Evolutionary conservation across 2,888 invertebrate genomes (phyloP), one percentile per base, ranked within the genome.

Genomic region (Elysia crispata): DNA sequence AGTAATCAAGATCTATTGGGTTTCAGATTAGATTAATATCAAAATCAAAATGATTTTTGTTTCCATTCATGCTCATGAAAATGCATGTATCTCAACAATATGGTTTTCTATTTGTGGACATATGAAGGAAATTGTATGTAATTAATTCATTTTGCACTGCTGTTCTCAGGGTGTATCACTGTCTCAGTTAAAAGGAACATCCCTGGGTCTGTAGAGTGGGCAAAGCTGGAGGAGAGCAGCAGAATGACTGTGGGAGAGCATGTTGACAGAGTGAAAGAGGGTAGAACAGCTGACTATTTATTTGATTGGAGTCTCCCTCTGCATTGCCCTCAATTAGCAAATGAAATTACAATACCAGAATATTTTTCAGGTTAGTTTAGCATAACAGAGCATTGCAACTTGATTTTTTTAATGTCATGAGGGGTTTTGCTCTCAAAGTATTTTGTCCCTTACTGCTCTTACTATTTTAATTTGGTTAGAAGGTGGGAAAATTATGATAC

Each of bases 241-340:
- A 80, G 76, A 20, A 82, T 81, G 11, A 86, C 81, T 5, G 86
- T 90, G 28, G 83, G 83, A 74, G 84, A 86, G 18, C 87, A 86
- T 73, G 84, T 90, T 5, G 69, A 83, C 25, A 66, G 76, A 31
- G 70, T 87, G 25, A 76, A 81, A 49, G 31, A 72, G 23, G 64
- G 57, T 15, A 66, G 81, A 60, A 73, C 79, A 15, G 62, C 57
- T 13, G 81, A 85, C 57, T 90, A 89, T 82, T 84, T 91, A 69
- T 91, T 91, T 87, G 91, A 91, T 81, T 91, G 91, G 91, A 89
- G 88, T 77, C 81, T 91, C 57, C 91, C 90, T 1, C 66, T 87
- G 54, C 86, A 90, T 79, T 90, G 89, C 81, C 89, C 90, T 11
- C 69, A 85, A 8, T 83, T 90, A 31, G 88, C 88, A 1, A 33